A percentile compares a stretch with the other conserved stretches of the same genome.
Conservation (phyloP, 92 coral and sea anemone species). For the Epizoanthus stellaris region DNA sequence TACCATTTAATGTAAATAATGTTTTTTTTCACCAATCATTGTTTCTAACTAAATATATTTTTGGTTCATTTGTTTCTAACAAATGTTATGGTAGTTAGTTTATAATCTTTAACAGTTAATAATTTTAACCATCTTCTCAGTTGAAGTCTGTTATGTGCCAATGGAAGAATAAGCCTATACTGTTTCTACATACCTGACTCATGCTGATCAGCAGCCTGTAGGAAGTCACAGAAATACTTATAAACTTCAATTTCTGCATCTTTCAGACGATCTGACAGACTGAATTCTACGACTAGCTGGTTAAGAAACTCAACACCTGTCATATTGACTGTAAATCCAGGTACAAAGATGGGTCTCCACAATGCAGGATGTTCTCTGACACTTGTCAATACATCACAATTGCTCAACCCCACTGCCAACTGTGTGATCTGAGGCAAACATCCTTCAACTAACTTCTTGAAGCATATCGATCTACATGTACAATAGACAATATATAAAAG, state of each 20-base stretch:
- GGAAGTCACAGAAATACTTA: conserved; percentile 18
- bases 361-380: conserved; percentile 39
- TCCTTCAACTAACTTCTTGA: conserved; percentile 19
- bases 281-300: conserved; percentile 34
- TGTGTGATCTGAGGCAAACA: conserved; percentile 40
- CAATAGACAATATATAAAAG: too few species aligned
- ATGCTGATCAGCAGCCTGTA: neutral
- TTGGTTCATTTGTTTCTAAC: too few species aligned
- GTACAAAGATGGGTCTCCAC: conserved; percentile 33
- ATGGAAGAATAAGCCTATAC: neutral
- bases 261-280: conserved; percentile 26
- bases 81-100: too few species aligned
- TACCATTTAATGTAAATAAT: too few species aligned
- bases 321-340: conserved; percentile 8
- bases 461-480: conserved; percentile 37
- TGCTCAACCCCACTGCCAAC: conserved; percentile 32
- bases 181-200: neutral
- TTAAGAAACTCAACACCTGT: conserved; percentile 21
- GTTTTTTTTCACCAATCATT: too few species aligned
- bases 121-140: neutral
- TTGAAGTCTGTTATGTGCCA: conserved; percentile 11
- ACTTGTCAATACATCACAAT: conserved; percentile 22
- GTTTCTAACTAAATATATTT: too few species aligned
- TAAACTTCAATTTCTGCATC: conserved; percentile 38
- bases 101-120: neutral